Percentiles rank a stretch among this genome's conserved stretches.
These are phyloP conservation scores for Brienomyrus brachyistius DNA, from an alignment of 2,113 vertebrate genomes.

Conservation along the genomic window DNA sequence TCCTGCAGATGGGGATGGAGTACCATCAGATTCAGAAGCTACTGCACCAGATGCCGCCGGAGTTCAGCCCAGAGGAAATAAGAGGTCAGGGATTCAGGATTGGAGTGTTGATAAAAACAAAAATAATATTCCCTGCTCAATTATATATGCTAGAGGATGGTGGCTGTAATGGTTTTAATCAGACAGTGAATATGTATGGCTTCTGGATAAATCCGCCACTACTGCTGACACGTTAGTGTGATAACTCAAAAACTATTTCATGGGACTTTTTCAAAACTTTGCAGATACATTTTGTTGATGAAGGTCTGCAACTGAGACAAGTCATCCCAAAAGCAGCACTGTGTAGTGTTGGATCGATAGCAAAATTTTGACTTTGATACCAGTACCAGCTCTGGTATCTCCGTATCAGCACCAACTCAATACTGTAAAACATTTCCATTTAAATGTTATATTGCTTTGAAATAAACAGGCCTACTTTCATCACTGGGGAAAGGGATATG, in stretches of 20 bases:
- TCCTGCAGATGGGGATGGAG: constrained; percentile 18
- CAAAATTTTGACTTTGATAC: neutral
- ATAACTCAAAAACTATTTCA: neutral
- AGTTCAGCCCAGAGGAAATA: constrained; percentile 21
- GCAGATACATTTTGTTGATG: neutral
- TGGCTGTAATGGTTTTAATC: neutral
- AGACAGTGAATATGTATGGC: neutral
- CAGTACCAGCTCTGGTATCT: neutral
- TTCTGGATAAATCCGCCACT: neutral
- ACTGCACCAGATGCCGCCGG: constrained; percentile 50
- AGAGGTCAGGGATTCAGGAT: constrained; percentile 9
- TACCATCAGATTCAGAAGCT: constrained; percentile 45
- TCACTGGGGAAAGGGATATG: neutral
- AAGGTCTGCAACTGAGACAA: neutral
- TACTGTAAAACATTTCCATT: neutral
- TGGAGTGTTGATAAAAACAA: neutral
- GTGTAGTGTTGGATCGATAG: neutral
- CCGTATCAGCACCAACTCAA: neutral
- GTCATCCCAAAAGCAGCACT: neutral
- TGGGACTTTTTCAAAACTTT: neutral
- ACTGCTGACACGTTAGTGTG: neutral
- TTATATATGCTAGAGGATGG: neutral
- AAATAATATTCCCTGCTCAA: neutral
- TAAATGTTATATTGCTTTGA: neutral
- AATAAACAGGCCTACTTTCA: neutral